These are phyloP conservation scores for Stenolophus ochropezus DNA, from an alignment of 2,888 invertebrate species.

Conservation along the genomic window DNA sequence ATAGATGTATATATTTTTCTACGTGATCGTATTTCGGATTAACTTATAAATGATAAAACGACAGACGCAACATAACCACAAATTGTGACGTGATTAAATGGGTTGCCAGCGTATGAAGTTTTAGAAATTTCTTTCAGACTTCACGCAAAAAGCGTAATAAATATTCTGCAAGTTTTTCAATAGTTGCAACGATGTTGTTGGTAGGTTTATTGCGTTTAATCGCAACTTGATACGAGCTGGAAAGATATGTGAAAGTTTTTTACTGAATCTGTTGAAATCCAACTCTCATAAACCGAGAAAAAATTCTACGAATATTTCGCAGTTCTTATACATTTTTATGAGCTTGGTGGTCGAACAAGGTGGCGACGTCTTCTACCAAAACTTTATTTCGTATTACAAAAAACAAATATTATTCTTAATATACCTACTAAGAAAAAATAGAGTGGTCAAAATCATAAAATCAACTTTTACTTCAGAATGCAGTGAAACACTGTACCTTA, in stretches of 20 bases:
- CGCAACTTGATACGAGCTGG: slow-evolving; percentile 28
- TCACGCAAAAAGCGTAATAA: slow-evolving; percentile 29
- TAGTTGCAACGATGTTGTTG: slow-evolving; percentile 24
- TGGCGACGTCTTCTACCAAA: neutral
- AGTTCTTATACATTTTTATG: neutral
- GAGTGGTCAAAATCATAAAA: no score
- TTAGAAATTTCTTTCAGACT: slow-evolving; percentile 21
- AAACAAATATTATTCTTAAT: no score
- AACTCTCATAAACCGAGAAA: neutral
- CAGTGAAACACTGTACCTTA: no score
- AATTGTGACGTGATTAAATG: slow-evolving; percentile 46
- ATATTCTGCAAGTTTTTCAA: slow-evolving; percentile 47
- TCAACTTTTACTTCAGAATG: no score
- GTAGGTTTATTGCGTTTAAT: slow-evolving; percentile 48
- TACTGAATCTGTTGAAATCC: slow-evolving; percentile 19
- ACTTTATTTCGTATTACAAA: no score
- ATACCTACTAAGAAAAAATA: no score
- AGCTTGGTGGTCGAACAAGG: neutral
- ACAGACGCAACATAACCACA: slow-evolving; percentile 40
- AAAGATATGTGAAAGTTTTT: slow-evolving; percentile 42
- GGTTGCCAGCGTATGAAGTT: slow-evolving; percentile 36
- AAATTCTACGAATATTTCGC: neutral
- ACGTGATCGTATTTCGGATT: slow-evolving; percentile 50
- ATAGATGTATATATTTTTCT: slow-evolving; percentile 52
- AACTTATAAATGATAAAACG: slow-evolving; percentile 38